phyloP scores from a whole-genome alignment of 2,113 vertebrate species.

The Eupsittula cactorum region DNA sequence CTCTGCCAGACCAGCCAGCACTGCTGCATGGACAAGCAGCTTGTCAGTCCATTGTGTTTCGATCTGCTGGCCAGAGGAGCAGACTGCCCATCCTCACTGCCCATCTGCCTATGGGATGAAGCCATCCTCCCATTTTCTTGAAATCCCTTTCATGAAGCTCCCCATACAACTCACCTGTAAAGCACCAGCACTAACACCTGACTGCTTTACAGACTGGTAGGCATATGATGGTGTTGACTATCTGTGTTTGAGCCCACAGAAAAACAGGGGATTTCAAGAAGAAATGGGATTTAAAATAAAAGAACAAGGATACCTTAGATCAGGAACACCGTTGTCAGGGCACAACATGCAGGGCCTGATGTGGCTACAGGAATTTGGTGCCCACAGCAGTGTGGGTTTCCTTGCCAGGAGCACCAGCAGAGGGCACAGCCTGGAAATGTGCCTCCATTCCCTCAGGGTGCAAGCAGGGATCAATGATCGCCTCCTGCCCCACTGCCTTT shows the following conservation, averaged over 20 bases:
- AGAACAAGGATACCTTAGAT: not conserved
- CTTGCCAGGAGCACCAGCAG: not conserved
- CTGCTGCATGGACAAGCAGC: not conserved
- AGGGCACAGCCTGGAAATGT: not conserved
- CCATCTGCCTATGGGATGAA: not conserved
- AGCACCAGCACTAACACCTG: not conserved
- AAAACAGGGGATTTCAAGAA: not conserved
- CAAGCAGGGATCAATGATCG: not conserved
- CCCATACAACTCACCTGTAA: not conserved
- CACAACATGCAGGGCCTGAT: not conserved
- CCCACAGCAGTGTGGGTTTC: not conserved
- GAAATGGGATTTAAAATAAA: not conserved
- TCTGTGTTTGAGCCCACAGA: not conserved
- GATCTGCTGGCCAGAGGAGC: not conserved
- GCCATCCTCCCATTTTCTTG: not conserved
- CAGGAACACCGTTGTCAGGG: not conserved
- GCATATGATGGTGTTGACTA: accelerated
- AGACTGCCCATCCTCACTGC: not conserved
- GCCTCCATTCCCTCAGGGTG: not conserved
- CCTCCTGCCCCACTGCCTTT: not conserved
- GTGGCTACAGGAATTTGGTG: not conserved
- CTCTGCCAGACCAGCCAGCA: not conserved
- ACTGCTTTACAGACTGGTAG: not conserved
- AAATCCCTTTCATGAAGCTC: not conserved
- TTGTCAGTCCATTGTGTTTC: not conserved